Evolutionary conservation across 2,888 invertebrate species (phyloP).

Genomic region (Seira sanloemensis): DNA sequence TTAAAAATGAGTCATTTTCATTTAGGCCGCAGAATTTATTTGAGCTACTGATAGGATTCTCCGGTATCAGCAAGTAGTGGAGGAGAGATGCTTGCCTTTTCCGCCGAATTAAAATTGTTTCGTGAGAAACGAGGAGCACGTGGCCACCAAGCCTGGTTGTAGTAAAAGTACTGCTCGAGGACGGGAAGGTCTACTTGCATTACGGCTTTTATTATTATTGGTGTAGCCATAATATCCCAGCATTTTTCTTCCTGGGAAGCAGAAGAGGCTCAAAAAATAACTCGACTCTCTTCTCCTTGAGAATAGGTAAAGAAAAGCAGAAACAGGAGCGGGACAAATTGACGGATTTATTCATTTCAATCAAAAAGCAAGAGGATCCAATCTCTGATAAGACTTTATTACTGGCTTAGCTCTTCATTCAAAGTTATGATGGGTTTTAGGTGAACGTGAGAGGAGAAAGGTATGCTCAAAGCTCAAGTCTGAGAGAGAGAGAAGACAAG

Average conservation of each 20-base stretch:
- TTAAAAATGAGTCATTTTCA: conserved; percentile 14
- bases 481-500: conserved; percentile 20
- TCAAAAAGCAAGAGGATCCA: conserved; percentile 62
- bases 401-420: conserved; percentile 64
- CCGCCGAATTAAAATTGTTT: conserved; percentile 23
- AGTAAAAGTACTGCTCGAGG: background rate
- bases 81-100: background rate
- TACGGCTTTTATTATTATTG: background rate
- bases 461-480: conserved; percentile 31
- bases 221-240: background rate
- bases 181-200: background rate
- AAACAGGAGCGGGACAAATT: conserved; percentile 45
- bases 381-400: conserved; percentile 63
- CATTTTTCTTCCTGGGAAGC: background rate
- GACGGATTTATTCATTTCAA: conserved; percentile 64
- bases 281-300: no score
- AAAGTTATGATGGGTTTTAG: conserved; percentile 64
- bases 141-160: conserved; percentile 25
- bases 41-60: background rate
- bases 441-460: conserved; percentile 63
- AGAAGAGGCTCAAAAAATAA: no score
- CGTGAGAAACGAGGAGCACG: conserved; percentile 42
- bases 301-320: no score
- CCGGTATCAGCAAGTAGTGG: background rate
- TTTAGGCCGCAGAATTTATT: conserved; percentile 27